Base-by-base conservation (phyloP, 2,797 vertebrate genomes). In the Poeciliopsis turneri region DNA sequence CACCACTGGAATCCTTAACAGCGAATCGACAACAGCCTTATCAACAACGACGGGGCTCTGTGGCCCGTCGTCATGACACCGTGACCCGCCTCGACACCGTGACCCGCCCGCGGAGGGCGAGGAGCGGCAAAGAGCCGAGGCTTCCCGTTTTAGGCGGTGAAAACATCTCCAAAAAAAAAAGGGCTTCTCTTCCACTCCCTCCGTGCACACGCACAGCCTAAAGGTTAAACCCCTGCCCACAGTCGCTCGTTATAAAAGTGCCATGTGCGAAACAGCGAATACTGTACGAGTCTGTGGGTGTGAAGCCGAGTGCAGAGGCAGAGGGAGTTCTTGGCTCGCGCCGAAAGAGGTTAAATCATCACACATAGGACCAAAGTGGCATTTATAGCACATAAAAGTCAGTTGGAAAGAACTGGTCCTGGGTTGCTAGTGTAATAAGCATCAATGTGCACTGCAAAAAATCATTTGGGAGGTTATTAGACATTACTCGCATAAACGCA, bases 341-440 rank as follows among this genome's bases (percentile, higher is more conserved):
- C 86, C 39, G 39, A 89, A 90, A 82, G 88, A 69, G 18, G 88
- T 92, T 93, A 94, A 93, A 94, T 93, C 89, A 93, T 90, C 36
- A 5, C 88, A 90, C 86, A 90, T 72, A 81, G 86, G 86, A 89
- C 72, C 84, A 75, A 91, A 92, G 91, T 92, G 93, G 92, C 92
- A 93, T 92, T 94, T 91, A 92, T 81, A 87, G 92, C 89, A 85
- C 83, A 92, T 94, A 92, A 94, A 95, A 57, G 84, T 94, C 93
- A 92, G 64, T 41, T 41, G 82, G 85, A 90, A 89, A 89, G 86
- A 93, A 82, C 81, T 76, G 84, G 88, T 83, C 84, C 57, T 57
- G 70, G 78, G 82, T 55, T 82, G 84, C 83, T 6, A 11, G 72
- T 77, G 68, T 76, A 82, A 90, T 88, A 83, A 83, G 77, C 75